Conservation (phyloP, 2,113 vertebrate species). For the Gopherus evgoodei region DNA sequence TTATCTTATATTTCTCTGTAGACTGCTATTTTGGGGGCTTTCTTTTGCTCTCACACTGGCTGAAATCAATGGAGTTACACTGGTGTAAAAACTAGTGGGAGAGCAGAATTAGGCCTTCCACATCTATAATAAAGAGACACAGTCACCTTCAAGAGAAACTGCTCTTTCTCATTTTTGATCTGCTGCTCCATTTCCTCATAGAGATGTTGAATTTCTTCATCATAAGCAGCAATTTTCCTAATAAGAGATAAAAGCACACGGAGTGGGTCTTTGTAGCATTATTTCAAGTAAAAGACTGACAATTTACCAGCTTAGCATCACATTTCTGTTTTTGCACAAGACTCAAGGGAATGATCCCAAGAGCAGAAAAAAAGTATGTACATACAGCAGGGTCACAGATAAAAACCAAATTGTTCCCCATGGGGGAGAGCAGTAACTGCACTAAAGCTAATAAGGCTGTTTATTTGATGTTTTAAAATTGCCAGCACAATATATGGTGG, state of each 20-base stretch:
- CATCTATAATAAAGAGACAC: neutral
- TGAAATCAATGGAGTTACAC: neutral
- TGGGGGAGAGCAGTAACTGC: neutral
- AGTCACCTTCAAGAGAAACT: slow-evolving; percentile 88
- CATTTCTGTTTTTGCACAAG: neutral
- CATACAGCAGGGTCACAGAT: neutral
- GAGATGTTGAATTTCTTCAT: slow-evolving; percentile 90
- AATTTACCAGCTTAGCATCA: neutral
- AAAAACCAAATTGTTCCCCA: neutral
- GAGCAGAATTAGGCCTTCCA: neutral
- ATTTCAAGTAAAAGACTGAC: slow-evolving; percentile 2
- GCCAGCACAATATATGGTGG: neutral
- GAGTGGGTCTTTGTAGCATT: neutral
- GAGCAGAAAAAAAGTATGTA: neutral
- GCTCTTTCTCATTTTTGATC: slow-evolving; percentile 92
- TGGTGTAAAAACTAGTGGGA: neutral
- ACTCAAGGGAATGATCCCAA: neutral
- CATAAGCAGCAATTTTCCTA: slow-evolving; percentile 90
- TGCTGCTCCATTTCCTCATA: slow-evolving; percentile 97
- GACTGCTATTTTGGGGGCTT: neutral
- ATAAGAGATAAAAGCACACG: slow-evolving; percentile 19
- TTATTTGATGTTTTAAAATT: neutral
- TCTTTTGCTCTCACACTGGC: neutral
- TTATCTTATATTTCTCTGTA: neutral
- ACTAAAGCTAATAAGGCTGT: neutral